Percentiles rank a stretch among this genome's conserved stretches.
phyloP scores from a whole-genome alignment of 2,888 invertebrate species.

The Keiferia lycopersicella region DNA sequence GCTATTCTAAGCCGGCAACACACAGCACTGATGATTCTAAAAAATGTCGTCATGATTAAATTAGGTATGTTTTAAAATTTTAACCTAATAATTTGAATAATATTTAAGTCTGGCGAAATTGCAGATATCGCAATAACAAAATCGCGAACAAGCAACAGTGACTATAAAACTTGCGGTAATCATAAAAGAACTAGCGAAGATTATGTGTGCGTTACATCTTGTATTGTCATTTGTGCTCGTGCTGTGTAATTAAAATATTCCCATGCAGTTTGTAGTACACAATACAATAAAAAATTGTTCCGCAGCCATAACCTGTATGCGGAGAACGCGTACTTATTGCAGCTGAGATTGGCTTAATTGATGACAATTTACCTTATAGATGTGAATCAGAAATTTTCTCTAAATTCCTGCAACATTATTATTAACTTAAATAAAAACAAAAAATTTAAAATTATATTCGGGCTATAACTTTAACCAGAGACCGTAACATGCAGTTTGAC shows the following conservation, averaged over 20 bases:
- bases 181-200: slow-evolving; percentile 6
- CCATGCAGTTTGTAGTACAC: slow-evolving; percentile 22
- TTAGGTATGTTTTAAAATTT: no score
- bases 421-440: no score
- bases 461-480: no score
- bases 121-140: not conserved
- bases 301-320: slow-evolving; percentile 5
- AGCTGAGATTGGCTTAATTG: not conserved
- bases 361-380: not conserved
- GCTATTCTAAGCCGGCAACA: no score
- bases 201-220: slow-evolving; percentile 22
- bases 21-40: no score
- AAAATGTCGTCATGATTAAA: no score
- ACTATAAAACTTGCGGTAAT: not conserved
- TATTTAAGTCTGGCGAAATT: not conserved
- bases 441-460: no score
- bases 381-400: no score
- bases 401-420: no score
- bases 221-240: slow-evolving; percentile 14
- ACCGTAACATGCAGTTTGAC: no score
- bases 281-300: slow-evolving; percentile 14
- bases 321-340: not conserved
- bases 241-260: slow-evolving; percentile 26
- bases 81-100: not conserved
- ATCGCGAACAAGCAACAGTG: not conserved